Evolutionary conservation across 2,888 invertebrate species (phyloP).

Genomic region (Lochmaea crataegi): DNA sequence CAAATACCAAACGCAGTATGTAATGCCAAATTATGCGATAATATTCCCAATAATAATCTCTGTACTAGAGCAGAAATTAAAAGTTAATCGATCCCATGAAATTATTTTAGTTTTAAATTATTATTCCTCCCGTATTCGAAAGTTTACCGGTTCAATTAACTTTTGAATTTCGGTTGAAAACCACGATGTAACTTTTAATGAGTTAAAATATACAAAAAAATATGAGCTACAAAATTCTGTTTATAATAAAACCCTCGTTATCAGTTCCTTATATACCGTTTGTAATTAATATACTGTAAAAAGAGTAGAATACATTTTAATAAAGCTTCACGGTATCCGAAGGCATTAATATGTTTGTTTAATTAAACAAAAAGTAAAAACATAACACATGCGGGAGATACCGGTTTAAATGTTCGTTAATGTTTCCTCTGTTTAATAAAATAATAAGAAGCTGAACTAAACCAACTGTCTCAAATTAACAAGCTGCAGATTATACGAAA

Average conservation of each 20-base stretch:
- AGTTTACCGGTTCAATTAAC: not conserved
- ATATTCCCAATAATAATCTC: too few species aligned
- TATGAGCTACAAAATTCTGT: not conserved
- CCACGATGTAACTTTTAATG: slow-evolving; percentile 12
- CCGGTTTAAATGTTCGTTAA: not conserved
- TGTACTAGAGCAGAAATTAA: too few species aligned
- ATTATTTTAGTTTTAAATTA: not conserved
- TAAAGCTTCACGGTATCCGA: not conserved
- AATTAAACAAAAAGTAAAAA: not conserved
- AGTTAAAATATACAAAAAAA: not conserved
- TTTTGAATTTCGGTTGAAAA: not conserved
- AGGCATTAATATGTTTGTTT: not conserved
- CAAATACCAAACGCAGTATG: too few species aligned
- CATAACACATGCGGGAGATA: not conserved
- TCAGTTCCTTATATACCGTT: not conserved
- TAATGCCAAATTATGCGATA: too few species aligned
- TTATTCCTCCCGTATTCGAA: not conserved
- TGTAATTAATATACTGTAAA: not conserved
- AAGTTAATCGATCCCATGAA: not conserved
- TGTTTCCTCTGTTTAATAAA: not conserved
- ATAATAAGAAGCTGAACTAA: not conserved
- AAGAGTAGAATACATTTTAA: not conserved
- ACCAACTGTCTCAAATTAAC: too few species aligned
- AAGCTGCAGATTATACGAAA: too few species aligned
- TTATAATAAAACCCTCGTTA: slow-evolving; percentile 6